Conservation (phyloP, 2,113 vertebrate genomes). For the Macrotis lagotis region DNA sequence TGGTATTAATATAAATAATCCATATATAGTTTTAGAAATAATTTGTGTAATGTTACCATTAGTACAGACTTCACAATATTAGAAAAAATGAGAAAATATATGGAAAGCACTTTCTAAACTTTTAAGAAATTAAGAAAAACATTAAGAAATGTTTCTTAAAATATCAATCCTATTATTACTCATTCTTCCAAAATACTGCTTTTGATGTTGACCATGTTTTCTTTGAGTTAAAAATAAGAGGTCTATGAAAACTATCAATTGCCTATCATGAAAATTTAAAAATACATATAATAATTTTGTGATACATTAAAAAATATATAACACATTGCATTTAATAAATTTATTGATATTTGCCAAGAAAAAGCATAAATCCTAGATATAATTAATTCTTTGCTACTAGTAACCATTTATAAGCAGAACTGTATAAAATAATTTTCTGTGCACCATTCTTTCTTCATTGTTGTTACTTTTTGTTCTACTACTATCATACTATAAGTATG, state of each 20-base stretch:
- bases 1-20: neutral
- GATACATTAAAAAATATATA: neutral
- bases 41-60: neutral
- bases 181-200: constrained; percentile 21
- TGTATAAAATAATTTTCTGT: neutral
- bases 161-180: neutral
- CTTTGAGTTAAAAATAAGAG: constrained; percentile 16
- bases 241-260: constrained; percentile 1
- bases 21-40: neutral
- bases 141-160: too few relatives aligned
- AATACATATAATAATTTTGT: neutral
- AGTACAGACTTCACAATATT: neutral
- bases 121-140: too few relatives aligned
- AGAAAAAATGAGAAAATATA: neutral
- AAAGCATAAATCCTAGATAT: neutral
- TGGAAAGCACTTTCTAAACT: neutral
- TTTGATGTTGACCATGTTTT: neutral
- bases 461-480: neutral
- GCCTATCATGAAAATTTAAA: neutral
- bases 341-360: constrained; percentile 15
- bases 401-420: neutral
- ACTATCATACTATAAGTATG: neutral
- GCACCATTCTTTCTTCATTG: neutral
- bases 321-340: constrained; percentile 12
- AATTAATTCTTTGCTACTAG: neutral